phyloP scores from a whole-genome alignment of 2,888 invertebrate species.

The Dendrolimus pini region DNA sequence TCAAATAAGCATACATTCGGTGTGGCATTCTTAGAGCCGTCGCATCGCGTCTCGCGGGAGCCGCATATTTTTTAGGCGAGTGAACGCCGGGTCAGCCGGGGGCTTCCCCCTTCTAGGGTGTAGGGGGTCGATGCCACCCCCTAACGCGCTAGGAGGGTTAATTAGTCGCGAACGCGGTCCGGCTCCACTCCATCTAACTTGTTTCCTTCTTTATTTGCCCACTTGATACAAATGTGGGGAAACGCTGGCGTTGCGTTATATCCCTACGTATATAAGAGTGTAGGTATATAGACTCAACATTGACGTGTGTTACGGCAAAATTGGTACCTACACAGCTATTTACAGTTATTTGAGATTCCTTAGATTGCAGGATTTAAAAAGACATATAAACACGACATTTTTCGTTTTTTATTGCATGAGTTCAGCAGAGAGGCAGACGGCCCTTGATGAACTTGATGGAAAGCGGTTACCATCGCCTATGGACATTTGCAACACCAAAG shows the following conservation, averaged over 20 bases:
- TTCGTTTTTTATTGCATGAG: too few relatives aligned
- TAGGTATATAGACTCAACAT: too few relatives aligned
- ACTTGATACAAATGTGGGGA: constrained; percentile 70
- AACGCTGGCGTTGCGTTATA: constrained; percentile 21
- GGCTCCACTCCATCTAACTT: constrained; percentile 71
- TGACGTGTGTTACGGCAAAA: too few relatives aligned
- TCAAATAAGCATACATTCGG: constrained; percentile 25
- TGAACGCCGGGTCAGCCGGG: constrained; percentile 23
- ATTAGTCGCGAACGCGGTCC: constrained; percentile 74
- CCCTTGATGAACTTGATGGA: too few relatives aligned
- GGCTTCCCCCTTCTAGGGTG: constrained; percentile 24
- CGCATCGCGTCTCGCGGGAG: constrained; percentile 46
- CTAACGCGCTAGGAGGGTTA: constrained; percentile 46
- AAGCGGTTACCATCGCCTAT: too few relatives aligned
- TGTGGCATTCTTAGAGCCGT: constrained; percentile 44
- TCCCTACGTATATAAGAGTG: not conserved
- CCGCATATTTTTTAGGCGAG: constrained; percentile 59
- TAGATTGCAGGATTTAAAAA: too few relatives aligned
- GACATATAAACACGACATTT: too few relatives aligned
- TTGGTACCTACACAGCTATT: too few relatives aligned
- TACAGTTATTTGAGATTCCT: too few relatives aligned
- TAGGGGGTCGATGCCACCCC: constrained; percentile 29
- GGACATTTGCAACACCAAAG: too few relatives aligned
- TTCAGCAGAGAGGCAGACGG: too few relatives aligned
- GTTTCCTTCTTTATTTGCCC: constrained; percentile 73